phyloP scores from a whole-genome alignment of 1,140 invertebrate species.

The Babylonia areolata region DNA sequence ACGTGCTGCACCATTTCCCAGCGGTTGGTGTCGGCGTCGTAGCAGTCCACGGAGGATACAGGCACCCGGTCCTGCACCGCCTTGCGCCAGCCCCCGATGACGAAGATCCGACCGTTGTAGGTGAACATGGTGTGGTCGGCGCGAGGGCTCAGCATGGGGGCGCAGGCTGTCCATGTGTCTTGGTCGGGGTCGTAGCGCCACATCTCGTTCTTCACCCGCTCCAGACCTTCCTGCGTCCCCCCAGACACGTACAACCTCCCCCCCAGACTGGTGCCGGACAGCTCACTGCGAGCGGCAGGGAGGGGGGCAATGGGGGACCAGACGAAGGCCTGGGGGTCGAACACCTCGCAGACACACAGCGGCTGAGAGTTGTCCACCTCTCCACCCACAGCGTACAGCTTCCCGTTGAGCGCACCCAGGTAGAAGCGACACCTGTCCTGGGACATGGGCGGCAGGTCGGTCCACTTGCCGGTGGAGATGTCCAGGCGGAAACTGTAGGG shows the following conservation, averaged over 20 bases:
- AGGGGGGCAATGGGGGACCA: constrained; percentile 81
- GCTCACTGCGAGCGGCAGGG: constrained; percentile 80
- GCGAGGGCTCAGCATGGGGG: constrained; percentile 81
- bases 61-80: constrained; percentile 76
- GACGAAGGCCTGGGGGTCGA: constrained; percentile 79
- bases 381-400: constrained; percentile 84
- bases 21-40: constrained; percentile 79
- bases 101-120: constrained; percentile 80
- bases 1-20: constrained; percentile 82
- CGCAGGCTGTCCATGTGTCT: constrained; percentile 79
- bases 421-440: constrained; percentile 84
- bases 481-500: constrained; percentile 85
- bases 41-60: constrained; percentile 82
- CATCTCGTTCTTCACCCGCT: constrained; percentile 80
- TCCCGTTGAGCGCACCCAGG: constrained; percentile 81
- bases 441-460: constrained; percentile 83
- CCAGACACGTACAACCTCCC: constrained; percentile 80
- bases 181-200: constrained; percentile 80
- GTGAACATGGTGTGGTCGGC: constrained; percentile 84
- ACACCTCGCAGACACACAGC: constrained; percentile 80
- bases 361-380: constrained; percentile 63
- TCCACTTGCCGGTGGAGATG: constrained; percentile 81
- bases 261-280: constrained; percentile 81
- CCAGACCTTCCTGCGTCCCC: constrained; percentile 78
- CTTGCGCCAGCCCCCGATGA: constrained; percentile 85